Percentiles rank a stretch among this genome's conserved stretches.
Conservation (phyloP, 1,140 invertebrate species). For the Heliothis virescens region DNA sequence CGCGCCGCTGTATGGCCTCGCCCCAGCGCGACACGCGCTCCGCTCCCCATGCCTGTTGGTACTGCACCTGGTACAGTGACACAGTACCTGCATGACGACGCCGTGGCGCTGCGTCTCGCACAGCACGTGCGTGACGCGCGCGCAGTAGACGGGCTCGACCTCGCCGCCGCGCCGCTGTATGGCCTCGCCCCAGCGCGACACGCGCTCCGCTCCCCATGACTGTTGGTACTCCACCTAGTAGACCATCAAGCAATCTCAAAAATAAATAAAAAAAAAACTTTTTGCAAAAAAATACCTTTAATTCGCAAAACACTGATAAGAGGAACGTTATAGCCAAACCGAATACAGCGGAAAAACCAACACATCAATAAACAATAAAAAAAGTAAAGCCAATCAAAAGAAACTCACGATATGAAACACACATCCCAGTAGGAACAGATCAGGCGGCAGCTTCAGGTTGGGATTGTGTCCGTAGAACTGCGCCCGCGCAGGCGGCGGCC, state of each 20-base stretch:
- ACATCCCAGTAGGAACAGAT: constrained; percentile 96
- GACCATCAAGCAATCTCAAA: not conserved
- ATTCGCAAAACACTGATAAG: too few species aligned
- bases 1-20: constrained; percentile 93
- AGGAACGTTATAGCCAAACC: too few species aligned
- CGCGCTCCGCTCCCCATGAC: constrained; percentile 87
- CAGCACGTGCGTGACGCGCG: too few species aligned
- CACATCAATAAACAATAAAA: too few species aligned
- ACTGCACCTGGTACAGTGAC: constrained; percentile 80
- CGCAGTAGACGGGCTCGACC: too few species aligned
- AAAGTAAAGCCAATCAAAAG: not conserved
- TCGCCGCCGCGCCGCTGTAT: constrained; percentile 96
- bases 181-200: constrained; percentile 92
- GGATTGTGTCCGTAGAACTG: constrained; percentile 95
- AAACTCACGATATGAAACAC: constrained; percentile 93
- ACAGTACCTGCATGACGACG: too few species aligned
- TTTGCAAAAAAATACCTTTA: too few species aligned
- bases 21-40: too few species aligned
- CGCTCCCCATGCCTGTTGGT: constrained; percentile 83
- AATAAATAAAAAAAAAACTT: not conserved
- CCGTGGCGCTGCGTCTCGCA: too few species aligned
- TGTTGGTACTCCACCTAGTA: constrained; percentile 81
- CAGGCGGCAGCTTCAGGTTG: constrained; percentile 94
- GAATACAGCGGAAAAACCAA: too few species aligned
- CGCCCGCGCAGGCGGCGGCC: constrained; percentile 87